Base-by-base conservation (phyloP, 2,888 invertebrate genomes). In the Corbicula japonica region DNA sequence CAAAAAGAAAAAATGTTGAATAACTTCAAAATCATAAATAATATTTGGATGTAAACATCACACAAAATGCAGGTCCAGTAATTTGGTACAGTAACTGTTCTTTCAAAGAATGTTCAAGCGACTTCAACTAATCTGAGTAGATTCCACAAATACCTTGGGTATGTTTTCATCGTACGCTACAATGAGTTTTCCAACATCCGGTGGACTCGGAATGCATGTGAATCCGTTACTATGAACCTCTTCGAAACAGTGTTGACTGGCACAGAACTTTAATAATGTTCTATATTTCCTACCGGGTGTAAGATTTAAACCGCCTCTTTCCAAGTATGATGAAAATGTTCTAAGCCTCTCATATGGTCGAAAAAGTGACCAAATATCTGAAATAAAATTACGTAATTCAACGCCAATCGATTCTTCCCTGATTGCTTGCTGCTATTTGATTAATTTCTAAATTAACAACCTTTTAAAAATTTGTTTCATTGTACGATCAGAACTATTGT, bases 191-290 rank as follows among this genome's bases (percentile, higher is more conserved):
- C 79, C 74, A 34, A 54, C 61, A 23, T 23, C 26, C 4, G 80
- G 80, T 23, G 76, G 80, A 50, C 58, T 72, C 8, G 80, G 62
- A 30, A 72, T 61, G 32, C 76, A 38, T 23, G 63, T 76, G 4
- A 80, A 75, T 21, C 80, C 80, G 26, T 72, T 52, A 58, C 80
- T 80, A 6, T 30, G 5, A 5, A 61, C 62, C 15, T 41, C 32
- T 18, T 60, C 21, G 28, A 66, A 79, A 48, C 78, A 79, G 28
- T 30, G 60, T n/a, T 66, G 23, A 1, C 10, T 23, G 15, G 78
- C 74, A 70, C 78, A 79, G 18, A 65, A 41, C 26, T 58, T 48
- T 3, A 79, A 0, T 5, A 34, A 34, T 12, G 48, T 48, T n/a
- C 78, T 63, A 26, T 79, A 79, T 12, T 38, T 35, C n/a, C 65